Base-by-base conservation (phyloP, 2,113 vertebrate genomes). In the Zingel zingel region DNA sequence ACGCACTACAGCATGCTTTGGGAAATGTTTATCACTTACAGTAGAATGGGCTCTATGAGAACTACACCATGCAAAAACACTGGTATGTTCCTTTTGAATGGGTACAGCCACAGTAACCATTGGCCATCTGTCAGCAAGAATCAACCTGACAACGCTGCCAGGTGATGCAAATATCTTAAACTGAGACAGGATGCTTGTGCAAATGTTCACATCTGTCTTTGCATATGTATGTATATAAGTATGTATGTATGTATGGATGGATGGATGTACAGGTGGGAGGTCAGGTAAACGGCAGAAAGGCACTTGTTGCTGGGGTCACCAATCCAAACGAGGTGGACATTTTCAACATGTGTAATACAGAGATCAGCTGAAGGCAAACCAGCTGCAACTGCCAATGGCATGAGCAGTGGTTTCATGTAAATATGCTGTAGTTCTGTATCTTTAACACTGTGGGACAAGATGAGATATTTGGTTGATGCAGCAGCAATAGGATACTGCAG, bases 131-230 rank as follows among this genome's bases (percentile, higher is more conserved):
- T 68, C 71, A 45, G 19, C 12, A 62, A 6, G 23, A 43, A 62
- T 57, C 56, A 53, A 66, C 61, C 69, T 79, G 84, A 81, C 43
- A 63, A 25, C 2, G 7, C 11, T 82, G 66, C 59, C 83, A 77
- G 73, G 72, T 51, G 36, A 86, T 68, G 67, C 21, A 73, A 50
- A 78, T 63, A 36, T 30, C 45, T 0, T 27, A 53, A 54, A 66
- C 19, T 45, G 25, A 43, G 16, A 56, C 14, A 6, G 36, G 15
- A n/a, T 43, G 33, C 14, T 15, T 11, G 39, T 18, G 39, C 13
- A 57, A 67, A 67, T 67, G 25, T 61, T 39, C 45, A 48, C 51
- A 43, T 56, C 18, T 14, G 48, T 50, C 48, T 50, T 15, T 50
- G 58, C 23, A 5, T 3, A 1, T 18, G 36, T 10, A 43, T 43